Evolutionary conservation across 64 coral and sea anemone genomes (phyloP).

Genomic region (Porites lutea): DNA sequence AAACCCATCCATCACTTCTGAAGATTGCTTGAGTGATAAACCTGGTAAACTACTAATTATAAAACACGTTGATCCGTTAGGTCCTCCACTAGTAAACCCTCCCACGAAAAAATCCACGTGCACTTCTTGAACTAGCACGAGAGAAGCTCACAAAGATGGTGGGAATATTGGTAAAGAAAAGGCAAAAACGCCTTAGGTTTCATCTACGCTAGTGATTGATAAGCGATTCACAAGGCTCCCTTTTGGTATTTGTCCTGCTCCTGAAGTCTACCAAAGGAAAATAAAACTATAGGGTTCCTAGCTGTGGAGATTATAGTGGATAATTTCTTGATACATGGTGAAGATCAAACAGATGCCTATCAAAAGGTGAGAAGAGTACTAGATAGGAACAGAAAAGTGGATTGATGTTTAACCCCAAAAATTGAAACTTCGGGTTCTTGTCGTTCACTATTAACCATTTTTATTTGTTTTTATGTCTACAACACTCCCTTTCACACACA

Average conservation of each 20-base stretch:
- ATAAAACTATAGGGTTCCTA: not conserved
- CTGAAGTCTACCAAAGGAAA: too few species aligned
- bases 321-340: too few species aligned
- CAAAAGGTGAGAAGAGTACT: too few species aligned
- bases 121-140: conserved; percentile 20
- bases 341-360: too few species aligned
- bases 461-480: too few species aligned
- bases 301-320: too few species aligned
- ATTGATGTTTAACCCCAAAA: not conserved
- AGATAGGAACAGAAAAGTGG: too few species aligned
- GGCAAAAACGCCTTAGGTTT: conserved; percentile 63
- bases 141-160: conserved; percentile 46
- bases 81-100: conserved; percentile 8
- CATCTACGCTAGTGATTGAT: conserved; percentile 41
- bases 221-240: conserved; percentile 6
- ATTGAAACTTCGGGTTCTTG: not conserved
- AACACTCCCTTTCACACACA: too few species aligned
- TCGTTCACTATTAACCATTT: not conserved
- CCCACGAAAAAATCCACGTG: conserved; percentile 25
- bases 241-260: not conserved
- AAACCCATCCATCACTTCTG: not conserved
- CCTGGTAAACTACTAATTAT: not conserved
- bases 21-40: conserved; percentile 36
- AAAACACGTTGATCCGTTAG: not conserved
- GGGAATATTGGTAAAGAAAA: conserved; percentile 66